Evolutionary conservation across 2,888 invertebrate species (phyloP), one percentile per base, ranked within the genome.

Genomic region (Portevinia maculata): DNA sequence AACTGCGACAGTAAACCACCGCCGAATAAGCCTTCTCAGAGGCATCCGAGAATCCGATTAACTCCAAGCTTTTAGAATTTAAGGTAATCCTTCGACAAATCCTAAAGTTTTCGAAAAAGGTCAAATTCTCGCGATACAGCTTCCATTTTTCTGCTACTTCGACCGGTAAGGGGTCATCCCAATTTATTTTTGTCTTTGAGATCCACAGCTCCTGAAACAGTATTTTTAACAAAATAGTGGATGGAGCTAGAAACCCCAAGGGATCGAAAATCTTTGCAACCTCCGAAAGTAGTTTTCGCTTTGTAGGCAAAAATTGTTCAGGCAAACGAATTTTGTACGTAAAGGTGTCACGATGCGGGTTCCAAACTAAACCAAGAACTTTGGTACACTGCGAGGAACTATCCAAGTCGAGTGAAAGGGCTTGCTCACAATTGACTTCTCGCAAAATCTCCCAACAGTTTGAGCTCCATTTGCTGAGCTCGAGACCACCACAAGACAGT

Each of bases 201-300:
- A 30, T 9, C 52, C 41, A 70, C 7, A 70, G 41, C 41, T 70
- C n/a, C n/a, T 71, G 50, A 59, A 59, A 70, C 52, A 70, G 9
- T 30, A 59, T 50, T 41, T 70, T 70, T 11, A 52, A 39, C 9
- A 41, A 37, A 39, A 65, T 65, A 41, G 52, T 65, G 65, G 52
- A 65, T 50, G 64, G 37, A 64, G 39, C 64, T 15, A 64, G 28
- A n/a, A 64, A 50, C 1, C 60, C 32, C 28, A 50, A 50, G 21
- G 60, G 13, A 60, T 64, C 64, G 17, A 64, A 50, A 37, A 64
- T 39, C 50, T 15, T 48, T 15, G 15, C 46, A 21, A 21, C n/a
- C n/a, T n/a, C 44, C 1, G 41, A 30, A 44, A 53, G 46, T 24
- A 39, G 17, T n/a, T 50, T 37, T 6, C 52, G 24, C 28, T 69